Evolutionary conservation across 2,888 invertebrate species (phyloP).

Genomic region (Dichetophora obliterata): DNA sequence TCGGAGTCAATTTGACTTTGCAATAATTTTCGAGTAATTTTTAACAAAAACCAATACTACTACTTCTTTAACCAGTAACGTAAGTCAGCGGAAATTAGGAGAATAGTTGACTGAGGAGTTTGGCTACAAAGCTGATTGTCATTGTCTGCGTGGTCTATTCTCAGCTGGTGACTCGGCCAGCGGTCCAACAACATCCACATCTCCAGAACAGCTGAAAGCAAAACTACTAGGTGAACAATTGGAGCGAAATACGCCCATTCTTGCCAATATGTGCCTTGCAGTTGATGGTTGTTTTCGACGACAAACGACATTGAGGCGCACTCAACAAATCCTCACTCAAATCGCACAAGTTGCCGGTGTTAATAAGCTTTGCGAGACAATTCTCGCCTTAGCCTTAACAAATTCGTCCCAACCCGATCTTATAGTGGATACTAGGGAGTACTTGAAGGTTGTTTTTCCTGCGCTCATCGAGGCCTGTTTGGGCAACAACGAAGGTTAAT

Average conservation of each 20-base stretch:
- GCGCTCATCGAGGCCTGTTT: constrained; percentile 88
- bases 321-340: constrained; percentile 84
- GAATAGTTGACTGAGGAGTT: constrained; percentile 91
- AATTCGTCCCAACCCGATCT: constrained; percentile 85
- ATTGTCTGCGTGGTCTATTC: constrained; percentile 94
- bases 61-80: too few species aligned
- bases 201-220: constrained; percentile 73
- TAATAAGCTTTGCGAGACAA: constrained; percentile 91
- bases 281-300: constrained; percentile 85
- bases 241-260: constrained; percentile 83
- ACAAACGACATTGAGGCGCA: constrained; percentile 83
- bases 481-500: constrained; percentile 76
- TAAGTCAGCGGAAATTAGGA: too few species aligned
- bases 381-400: constrained; percentile 87
- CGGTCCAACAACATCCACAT: constrained; percentile 74
- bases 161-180: constrained; percentile 86
- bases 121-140: constrained; percentile 97
- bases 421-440: constrained; percentile 80
- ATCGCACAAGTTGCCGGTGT: constrained; percentile 89
- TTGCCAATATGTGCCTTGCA: constrained; percentile 89
- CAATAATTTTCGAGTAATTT: too few species aligned
- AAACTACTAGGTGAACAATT: constrained; percentile 86
- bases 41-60: too few species aligned
- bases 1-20: too few species aligned
- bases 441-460: constrained; percentile 85